Percentiles rank a stretch among this genome's conserved stretches.
Conservation (phyloP, 2,888 invertebrate species). For the Gymnocheta viridis region DNA sequence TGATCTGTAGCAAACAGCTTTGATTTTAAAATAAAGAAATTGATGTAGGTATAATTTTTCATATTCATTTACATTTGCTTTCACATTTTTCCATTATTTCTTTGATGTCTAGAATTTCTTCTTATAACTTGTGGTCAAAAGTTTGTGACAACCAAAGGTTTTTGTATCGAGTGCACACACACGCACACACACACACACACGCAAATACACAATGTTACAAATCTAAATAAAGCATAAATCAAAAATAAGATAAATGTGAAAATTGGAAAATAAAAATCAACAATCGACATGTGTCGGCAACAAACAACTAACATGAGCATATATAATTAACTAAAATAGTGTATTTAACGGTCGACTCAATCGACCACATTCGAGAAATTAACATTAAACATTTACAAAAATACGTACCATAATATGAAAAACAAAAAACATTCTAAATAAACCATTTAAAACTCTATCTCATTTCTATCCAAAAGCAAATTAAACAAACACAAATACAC, state of each 20-base stretch:
- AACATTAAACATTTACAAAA: no score
- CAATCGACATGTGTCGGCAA: not conserved
- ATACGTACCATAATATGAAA: no score
- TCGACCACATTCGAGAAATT: no score
- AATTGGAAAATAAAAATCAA: not conserved
- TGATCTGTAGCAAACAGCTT: not conserved
- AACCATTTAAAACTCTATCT: no score
- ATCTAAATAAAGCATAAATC: not conserved
- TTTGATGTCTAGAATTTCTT: not conserved
- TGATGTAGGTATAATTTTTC: not conserved
- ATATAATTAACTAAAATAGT: no score
- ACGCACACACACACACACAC: no score
- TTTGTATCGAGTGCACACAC: not conserved
- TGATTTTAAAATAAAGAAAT: not conserved
- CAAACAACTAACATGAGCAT: no score
- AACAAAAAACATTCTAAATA: no score
- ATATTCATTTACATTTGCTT: not conserved
- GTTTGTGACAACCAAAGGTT: not conserved
- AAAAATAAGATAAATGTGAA: not conserved
- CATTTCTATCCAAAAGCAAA: no score
- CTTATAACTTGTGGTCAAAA: not conserved
- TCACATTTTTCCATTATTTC: not conserved
- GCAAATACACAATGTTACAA: no score
- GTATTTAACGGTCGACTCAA: no score
- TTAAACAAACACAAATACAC: no score